A percentile compares a stretch with the other conserved stretches of the same genome.
Evolutionary conservation across 2,888 invertebrate genomes (phyloP).

Genomic region (Melanophora roralis): DNA sequence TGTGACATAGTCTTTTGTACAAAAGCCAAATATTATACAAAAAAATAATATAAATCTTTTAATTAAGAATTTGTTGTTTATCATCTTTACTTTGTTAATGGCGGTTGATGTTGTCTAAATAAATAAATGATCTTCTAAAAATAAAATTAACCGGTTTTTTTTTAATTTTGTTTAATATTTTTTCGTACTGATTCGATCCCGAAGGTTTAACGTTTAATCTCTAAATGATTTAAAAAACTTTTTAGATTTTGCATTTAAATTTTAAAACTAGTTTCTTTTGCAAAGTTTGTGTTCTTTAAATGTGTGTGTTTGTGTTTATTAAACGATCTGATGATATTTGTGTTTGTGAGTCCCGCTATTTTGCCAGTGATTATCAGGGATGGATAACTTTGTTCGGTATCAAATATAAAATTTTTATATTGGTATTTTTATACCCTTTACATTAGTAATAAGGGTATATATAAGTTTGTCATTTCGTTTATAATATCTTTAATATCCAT

Average conservation of each 20-base stretch:
- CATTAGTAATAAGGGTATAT: too few relatives aligned
- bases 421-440: too few relatives aligned
- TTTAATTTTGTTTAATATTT: neutral
- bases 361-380: neutral
- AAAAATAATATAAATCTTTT: slow-evolving; percentile 21
- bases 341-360: slow-evolving; percentile 38
- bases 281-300: slow-evolving; percentile 19
- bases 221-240: slow-evolving; percentile 41
- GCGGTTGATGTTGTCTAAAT: neutral
- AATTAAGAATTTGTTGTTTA: neutral
- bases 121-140: neutral
- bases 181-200: slow-evolving; percentile 13
- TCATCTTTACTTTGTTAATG: slow-evolving; percentile 17
- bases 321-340: neutral
- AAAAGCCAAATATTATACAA: slow-evolving; percentile 25
- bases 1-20: slow-evolving; percentile 9
- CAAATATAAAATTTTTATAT: too few relatives aligned
- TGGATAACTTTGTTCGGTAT: too few relatives aligned
- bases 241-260: slow-evolving; percentile 53
- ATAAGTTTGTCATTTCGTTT: too few relatives aligned
- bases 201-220: slow-evolving; percentile 32
- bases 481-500: too few relatives aligned
- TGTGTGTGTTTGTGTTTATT: neutral
- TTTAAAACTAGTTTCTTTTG: slow-evolving; percentile 55
- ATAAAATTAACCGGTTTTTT: neutral